Conservation (phyloP, 2,797 vertebrate species). For the Orientallactaga sibirica region DNA sequence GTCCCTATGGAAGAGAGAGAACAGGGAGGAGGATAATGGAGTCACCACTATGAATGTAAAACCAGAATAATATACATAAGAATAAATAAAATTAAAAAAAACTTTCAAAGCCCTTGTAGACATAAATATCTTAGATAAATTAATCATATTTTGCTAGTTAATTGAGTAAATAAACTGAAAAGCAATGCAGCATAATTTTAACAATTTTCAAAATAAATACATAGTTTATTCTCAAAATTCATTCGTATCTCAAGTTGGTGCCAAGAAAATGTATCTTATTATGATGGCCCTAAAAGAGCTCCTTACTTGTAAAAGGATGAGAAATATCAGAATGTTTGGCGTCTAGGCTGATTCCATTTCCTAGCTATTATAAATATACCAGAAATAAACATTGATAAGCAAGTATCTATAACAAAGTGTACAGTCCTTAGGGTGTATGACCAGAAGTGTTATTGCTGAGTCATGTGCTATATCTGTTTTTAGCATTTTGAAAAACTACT, state of each 20-base stretch:
- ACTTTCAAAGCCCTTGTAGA: slow-evolving; percentile 34
- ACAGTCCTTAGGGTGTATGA: too few relatives aligned
- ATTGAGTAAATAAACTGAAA: slow-evolving; percentile 45
- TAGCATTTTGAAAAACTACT: too few relatives aligned
- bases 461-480: too few relatives aligned
- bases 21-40: too few relatives aligned
- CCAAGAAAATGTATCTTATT: not conserved
- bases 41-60: too few relatives aligned
- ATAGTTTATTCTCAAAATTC: not conserved
- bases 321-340: not conserved
- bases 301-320: not conserved
- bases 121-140: slow-evolving; percentile 20
- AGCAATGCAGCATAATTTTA: slow-evolving; percentile 39
- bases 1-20: too few relatives aligned
- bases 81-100: too few relatives aligned
- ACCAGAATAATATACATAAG: too few relatives aligned
- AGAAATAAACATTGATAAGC: too few relatives aligned
- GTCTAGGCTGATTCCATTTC: not conserved
- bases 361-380: too few relatives aligned
- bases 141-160: slow-evolving; percentile 47
- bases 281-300: not conserved
- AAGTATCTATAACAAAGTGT: too few relatives aligned
- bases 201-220: slow-evolving; percentile 49
- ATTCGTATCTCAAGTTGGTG: not conserved
- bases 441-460: too few relatives aligned